Base-by-base conservation (phyloP, 2,888 invertebrate genomes). In the Rhogogaster chlorosoma region DNA sequence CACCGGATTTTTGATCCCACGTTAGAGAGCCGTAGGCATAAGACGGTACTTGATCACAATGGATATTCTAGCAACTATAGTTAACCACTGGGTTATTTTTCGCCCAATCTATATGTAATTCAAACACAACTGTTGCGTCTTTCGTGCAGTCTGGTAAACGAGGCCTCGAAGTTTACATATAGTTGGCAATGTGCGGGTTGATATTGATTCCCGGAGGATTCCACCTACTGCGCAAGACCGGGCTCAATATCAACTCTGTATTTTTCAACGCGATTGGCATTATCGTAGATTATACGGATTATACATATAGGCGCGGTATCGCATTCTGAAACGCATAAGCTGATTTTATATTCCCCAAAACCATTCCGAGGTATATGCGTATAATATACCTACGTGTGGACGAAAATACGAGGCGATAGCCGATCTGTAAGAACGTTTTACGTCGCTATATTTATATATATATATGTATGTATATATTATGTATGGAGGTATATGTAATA, bases 71-170 rank as follows among this genome's bases (percentile, higher is more conserved):
- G n/a, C 18, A n/a, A 53, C 18, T 10, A 18, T 67, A 67, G 67
- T 32, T 15, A 18, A 32, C 4, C 18, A 18, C 15, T 10, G 70
- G 9, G 32, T 38, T 18, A 71, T 29, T 45, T 38, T 26, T 45
- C 12, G 5, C 42, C 26, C 10, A 38, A 26, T 77, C 49, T 32
- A 32, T 53, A 42, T n/a, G 49, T 77, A 6, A 32, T 77, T 77
- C 49, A 22, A 36, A 36, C 57, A 87, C 89, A 91, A 92, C 92
- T 92, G 92, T 92, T 92, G 92, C 92, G 89, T 90, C 89, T 90
- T 84, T 87, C 87, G 87, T 89, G 87, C 87, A 86, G 86, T 85
- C 87, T 87, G 87, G 87, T 87, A 86, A 86, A 88, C 84, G 86
- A 71, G 86, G 86, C 88, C 89, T 88, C 89, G 89, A 10, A 15